phyloP scores from a whole-genome alignment of 1,140 invertebrate genomes.

The Spodoptera frugiperda region DNA sequence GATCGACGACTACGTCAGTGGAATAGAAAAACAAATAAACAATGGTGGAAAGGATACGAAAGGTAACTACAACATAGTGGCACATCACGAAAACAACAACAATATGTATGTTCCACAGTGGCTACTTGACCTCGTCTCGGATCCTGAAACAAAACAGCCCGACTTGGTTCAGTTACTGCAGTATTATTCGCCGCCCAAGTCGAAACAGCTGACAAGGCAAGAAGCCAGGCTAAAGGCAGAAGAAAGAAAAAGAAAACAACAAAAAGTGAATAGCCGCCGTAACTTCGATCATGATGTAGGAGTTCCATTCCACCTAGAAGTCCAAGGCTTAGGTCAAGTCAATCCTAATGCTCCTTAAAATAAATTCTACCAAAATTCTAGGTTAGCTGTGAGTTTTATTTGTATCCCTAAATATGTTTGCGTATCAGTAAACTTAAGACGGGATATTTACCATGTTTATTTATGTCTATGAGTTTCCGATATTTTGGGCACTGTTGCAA shows the following conservation, averaged over 20 bases:
- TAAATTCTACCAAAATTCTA: background rate
- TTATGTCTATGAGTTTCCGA: no score
- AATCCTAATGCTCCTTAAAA: slow-evolving; percentile 18
- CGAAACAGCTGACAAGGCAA: slow-evolving; percentile 52
- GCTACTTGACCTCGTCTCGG: slow-evolving; percentile 30
- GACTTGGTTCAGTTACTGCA: slow-evolving; percentile 23
- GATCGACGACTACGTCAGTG: background rate
- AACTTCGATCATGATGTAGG: slow-evolving; percentile 21
- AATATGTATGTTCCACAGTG: slow-evolving; percentile 60
- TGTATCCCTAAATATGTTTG: background rate
- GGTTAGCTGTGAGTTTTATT: background rate
- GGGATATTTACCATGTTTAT: no score
- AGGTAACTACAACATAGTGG: slow-evolving; percentile 34
- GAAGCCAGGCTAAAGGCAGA: background rate
- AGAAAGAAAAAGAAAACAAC: background rate
- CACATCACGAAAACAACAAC: slow-evolving; percentile 52
- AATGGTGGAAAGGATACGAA: background rate
- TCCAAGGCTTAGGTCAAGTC: slow-evolving; percentile 32
- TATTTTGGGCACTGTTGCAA: no score
- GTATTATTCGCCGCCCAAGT: slow-evolving; percentile 57
- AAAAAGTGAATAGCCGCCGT: background rate
- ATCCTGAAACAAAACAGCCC: background rate
- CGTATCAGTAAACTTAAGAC: no score
- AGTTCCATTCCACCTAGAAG: slow-evolving; percentile 29
- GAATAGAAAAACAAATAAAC: background rate